phyloP scores from a whole-genome alignment of 2,797 vertebrate genomes.

The Tachyglossus aculeatus region DNA sequence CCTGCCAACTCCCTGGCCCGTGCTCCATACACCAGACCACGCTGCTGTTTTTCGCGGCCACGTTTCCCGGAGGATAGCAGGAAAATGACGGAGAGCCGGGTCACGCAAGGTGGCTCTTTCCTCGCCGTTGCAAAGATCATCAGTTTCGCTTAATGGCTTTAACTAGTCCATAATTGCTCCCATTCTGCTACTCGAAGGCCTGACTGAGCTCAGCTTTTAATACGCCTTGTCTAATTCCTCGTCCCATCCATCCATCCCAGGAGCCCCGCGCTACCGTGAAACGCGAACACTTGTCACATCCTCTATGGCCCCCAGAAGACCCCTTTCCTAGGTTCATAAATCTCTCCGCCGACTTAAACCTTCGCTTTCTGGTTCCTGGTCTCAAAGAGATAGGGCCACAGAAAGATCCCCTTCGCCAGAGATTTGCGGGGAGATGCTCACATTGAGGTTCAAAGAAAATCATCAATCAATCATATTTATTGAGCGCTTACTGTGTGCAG shows the following conservation, averaged over 20 bases:
- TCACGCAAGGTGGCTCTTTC: slow-evolving; percentile 48
- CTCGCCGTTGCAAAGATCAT: slow-evolving; percentile 55
- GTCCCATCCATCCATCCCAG: slow-evolving; percentile 73
- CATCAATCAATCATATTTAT: no score
- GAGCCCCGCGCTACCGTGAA: slow-evolving; percentile 70
- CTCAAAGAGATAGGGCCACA: slow-evolving; percentile 31
- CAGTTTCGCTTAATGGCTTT: slow-evolving; percentile 69
- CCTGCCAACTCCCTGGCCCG: no score
- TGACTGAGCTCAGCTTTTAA: slow-evolving; percentile 74
- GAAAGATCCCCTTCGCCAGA: neutral
- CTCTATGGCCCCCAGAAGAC: slow-evolving; percentile 71
- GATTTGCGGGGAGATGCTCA: neutral
- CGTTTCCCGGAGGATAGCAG: slow-evolving; percentile 34
- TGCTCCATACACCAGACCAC: no score
- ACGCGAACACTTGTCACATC: slow-evolving; percentile 74
- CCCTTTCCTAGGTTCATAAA: slow-evolving; percentile 68
- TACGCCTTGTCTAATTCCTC: slow-evolving; percentile 73
- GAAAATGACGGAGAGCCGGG: slow-evolving; percentile 4
- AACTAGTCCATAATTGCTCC: slow-evolving; percentile 74
- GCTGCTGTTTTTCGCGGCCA: slow-evolving; percentile 34
- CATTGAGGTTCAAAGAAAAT: no score
- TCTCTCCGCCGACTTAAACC: slow-evolving; percentile 69
- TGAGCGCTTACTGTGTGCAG: no score
- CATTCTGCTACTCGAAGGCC: slow-evolving; percentile 65
- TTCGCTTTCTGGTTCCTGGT: slow-evolving; percentile 67